Evolutionary conservation across 2,113 vertebrate genomes (phyloP).

Genomic region (Misgurnus mizolepis): DNA sequence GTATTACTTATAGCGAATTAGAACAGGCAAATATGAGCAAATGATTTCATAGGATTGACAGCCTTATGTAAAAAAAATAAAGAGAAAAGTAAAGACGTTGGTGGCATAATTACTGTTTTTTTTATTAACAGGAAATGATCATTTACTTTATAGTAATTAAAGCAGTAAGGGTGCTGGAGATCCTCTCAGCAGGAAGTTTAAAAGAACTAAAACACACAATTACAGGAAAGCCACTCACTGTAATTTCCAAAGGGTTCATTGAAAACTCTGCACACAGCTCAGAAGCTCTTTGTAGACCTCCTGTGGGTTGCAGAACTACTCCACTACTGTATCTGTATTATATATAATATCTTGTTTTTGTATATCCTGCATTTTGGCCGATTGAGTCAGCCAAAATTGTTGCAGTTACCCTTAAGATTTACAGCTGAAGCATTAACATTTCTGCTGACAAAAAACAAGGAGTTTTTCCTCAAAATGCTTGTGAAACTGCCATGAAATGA

Average conservation of each 20-base stretch:
- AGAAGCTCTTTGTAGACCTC: slow-evolving; percentile 31
- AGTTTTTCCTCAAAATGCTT: slow-evolving; percentile 5
- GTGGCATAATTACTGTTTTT: background rate
- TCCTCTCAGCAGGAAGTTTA: slow-evolving; percentile 30
- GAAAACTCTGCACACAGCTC: slow-evolving; percentile 21
- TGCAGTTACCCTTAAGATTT: slow-evolving; percentile 46
- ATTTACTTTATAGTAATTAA: slow-evolving; percentile 21
- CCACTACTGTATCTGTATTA: slow-evolving; percentile 27
- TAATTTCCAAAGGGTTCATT: slow-evolving; percentile 36
- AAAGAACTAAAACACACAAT: slow-evolving; percentile 36
- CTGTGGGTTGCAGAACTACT: slow-evolving; percentile 30
- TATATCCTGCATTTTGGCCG: slow-evolving; percentile 11
- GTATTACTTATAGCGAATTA: too few species aligned
- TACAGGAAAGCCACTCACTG: slow-evolving; percentile 24
- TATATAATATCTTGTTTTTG: background rate
- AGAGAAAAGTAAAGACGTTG: background rate
- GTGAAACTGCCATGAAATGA: slow-evolving; percentile 20
- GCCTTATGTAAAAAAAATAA: background rate
- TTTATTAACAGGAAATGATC: slow-evolving; percentile 12
- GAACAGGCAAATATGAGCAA: background rate
- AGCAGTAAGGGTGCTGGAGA: slow-evolving; percentile 13
- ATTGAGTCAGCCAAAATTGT: slow-evolving; percentile 45
- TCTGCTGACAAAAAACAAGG: slow-evolving; percentile 45
- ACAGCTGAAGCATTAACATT: slow-evolving; percentile 45
- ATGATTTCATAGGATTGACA: background rate